Conservation (phyloP, 2,888 invertebrate species). For the Dicyrtomina minuta region DNA sequence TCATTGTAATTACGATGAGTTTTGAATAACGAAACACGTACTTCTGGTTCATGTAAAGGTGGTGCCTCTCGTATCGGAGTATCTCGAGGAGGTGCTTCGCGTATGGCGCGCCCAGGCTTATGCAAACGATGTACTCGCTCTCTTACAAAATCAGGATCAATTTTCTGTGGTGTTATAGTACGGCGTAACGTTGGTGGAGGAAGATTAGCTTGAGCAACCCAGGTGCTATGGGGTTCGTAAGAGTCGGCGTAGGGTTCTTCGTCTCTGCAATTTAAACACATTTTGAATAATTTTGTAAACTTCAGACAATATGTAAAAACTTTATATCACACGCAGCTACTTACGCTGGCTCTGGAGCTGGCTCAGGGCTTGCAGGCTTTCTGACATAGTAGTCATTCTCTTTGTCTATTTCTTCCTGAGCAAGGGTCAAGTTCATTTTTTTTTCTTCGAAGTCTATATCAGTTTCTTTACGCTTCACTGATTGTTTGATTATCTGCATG, state of each 20-base stretch:
- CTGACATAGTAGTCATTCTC: slow-evolving; percentile 72
- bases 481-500: slow-evolving; percentile 75
- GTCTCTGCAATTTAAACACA: slow-evolving; percentile 3
- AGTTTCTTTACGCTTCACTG: slow-evolving; percentile 88
- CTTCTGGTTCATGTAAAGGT: slow-evolving; percentile 45
- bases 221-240: slow-evolving; percentile 7
- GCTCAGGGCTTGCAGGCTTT: slow-evolving; percentile 65
- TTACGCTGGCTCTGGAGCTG: slow-evolving; percentile 21
- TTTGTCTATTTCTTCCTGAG: slow-evolving; percentile 72
- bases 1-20: background rate
- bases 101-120: slow-evolving; percentile 28
- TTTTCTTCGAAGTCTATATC: slow-evolving; percentile 96
- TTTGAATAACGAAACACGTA: slow-evolving; percentile 10
- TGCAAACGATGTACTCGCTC: slow-evolving; percentile 43
- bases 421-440: slow-evolving; percentile 82
- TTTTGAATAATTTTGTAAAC: background rate
- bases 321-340: too few species aligned
- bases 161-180: slow-evolving; percentile 48
- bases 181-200: slow-evolving; percentile 54
- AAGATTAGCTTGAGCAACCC: slow-evolving; percentile 30
- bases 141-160: slow-evolving; percentile 48
- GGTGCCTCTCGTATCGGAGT: slow-evolving; percentile 40
- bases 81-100: slow-evolving; percentile 45
- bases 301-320: too few species aligned
- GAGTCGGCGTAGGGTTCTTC: slow-evolving; percentile 20